Base-by-base conservation (phyloP, 1,140 invertebrate species). In the Drusus annulatus region DNA sequence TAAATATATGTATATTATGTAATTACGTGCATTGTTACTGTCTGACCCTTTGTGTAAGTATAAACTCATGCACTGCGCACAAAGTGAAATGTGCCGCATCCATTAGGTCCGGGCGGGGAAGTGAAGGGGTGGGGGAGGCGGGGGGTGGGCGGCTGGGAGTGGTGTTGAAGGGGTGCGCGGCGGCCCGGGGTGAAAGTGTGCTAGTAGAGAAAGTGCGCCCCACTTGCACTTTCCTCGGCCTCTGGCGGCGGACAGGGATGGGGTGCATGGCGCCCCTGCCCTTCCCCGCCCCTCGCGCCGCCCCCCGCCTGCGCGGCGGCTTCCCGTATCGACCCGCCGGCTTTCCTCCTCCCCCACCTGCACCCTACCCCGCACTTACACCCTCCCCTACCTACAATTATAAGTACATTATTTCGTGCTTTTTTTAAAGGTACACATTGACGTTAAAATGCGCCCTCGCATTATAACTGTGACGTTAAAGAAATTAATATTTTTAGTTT, bases 301-400 rank as follows among this genome's bases (percentile, higher is more conserved):
- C 65, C 51, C 63, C 65, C 63, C 76, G 56, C 69, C 68, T 65
- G 77, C 65, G 71, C 71, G 71, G 71, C 71, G 84, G 86, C 84
- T 84, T 85, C 83, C 84, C 83, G 84, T 87, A 87, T 87, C 87
- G 87, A 87, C 87, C 87, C 84, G 71, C 81, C 84, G 84, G 79
- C 83, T 85, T 86, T 86, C 84, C 86, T 45, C 36, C 83, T 86
- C 85, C 85, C 83, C 80, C 73, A 84, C 80, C 85, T 83, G 50
- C 69, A 16, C 10, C 73, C 16, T 16, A 17, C 65, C 51, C 54
- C 65, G 77, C 65, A 58, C 21, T 19, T 17, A 19, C 76, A 45
- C 60, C 60, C 62, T 56, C 62, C 65, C 71, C 25, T 31, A 75
- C 58, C 51, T 71, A 45, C 68, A 71, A 54, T 71, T 65, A 65